Conservation (phyloP, 2,797 vertebrate species). For the Lepilemur septentrionalis region DNA sequence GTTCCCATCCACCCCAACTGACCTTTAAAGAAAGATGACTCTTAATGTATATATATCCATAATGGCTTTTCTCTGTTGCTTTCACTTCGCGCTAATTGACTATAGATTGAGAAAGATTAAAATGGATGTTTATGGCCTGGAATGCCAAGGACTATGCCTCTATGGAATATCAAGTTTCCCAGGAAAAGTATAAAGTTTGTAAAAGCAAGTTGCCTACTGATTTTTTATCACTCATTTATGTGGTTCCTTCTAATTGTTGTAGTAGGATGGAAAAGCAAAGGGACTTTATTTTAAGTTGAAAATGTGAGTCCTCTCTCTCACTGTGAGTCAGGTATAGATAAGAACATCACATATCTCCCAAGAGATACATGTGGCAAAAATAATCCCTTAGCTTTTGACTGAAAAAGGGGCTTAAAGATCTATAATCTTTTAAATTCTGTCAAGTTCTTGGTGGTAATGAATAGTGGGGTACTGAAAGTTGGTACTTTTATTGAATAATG, state of each 20-base stretch:
- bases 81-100: slow-evolving; percentile 52
- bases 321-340: neutral
- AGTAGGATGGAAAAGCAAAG: neutral
- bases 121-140: neutral
- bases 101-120: slow-evolving; percentile 40
- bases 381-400: neutral
- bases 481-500: neutral
- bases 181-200: neutral
- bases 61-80: slow-evolving; percentile 48
- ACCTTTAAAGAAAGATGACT: slow-evolving; percentile 54
- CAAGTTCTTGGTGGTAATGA: neutral
- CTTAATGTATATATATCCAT: slow-evolving; percentile 33
- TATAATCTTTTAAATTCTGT: neutral
- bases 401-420: neutral
- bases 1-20: neutral
- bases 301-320: neutral
- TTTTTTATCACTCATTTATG: neutral
- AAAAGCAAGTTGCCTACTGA: neutral
- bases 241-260: neutral
- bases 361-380: neutral
- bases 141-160: neutral
- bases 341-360: neutral
- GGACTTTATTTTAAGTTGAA: neutral
- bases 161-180: neutral
- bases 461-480: neutral